A percentile compares a stretch with the other conserved stretches of the same genome.
Conservation (phyloP, 2,113 vertebrate genomes). For the Hemiscyllium ocellatum region DNA sequence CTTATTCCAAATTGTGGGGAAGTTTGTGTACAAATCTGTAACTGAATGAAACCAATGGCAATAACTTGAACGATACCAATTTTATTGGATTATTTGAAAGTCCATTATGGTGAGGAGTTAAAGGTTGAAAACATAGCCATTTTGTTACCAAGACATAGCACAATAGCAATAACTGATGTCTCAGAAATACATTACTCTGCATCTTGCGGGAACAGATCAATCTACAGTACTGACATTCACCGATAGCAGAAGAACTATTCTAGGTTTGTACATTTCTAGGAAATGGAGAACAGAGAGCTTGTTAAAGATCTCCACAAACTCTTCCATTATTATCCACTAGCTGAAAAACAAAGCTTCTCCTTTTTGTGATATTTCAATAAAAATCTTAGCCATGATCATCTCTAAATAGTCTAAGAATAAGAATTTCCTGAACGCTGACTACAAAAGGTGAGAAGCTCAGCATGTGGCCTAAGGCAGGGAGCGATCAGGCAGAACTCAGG, state of each 20-base stretch:
- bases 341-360: background rate
- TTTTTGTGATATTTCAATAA: background rate
- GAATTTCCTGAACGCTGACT: background rate
- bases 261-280: background rate
- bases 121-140: background rate
- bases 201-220: background rate
- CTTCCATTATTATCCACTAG: background rate
- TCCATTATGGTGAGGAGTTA: background rate
- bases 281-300: background rate
- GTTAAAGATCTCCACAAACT: background rate
- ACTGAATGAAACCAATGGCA: background rate
- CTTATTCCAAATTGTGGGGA: background rate
- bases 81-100: background rate
- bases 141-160: background rate
- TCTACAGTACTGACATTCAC: background rate
- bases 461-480: background rate
- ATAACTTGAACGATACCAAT: background rate
- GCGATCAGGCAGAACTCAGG: background rate
- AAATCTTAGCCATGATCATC: background rate
- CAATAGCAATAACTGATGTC: background rate
- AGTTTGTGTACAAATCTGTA: background rate
- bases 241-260: background rate
- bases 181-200: background rate
- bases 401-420: background rate
- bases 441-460: background rate